Conservation (phyloP, 92 coral and sea anemone genomes). For the Pocillopora meandrina region DNA sequence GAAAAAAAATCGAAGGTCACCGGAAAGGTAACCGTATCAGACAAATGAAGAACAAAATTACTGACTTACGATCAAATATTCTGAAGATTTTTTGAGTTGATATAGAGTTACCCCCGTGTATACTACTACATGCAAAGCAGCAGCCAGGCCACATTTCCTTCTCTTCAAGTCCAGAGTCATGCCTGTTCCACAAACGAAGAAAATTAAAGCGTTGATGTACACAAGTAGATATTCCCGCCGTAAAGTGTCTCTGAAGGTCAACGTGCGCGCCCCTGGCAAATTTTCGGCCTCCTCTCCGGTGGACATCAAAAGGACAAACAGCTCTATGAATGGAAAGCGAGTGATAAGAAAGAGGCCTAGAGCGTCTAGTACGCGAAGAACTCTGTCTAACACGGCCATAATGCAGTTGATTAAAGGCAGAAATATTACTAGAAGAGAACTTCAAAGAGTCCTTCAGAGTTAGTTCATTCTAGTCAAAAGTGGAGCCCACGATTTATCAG, state of each 20-base stretch:
- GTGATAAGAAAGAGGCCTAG: constrained; percentile 85
- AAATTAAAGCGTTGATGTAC: constrained; percentile 77
- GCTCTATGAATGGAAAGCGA: constrained; percentile 88
- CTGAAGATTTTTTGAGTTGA: constrained; percentile 67
- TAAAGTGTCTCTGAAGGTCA: constrained; percentile 58
- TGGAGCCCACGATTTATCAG: constrained; percentile 3
- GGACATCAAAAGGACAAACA: constrained; percentile 75
- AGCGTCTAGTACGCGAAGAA: constrained; percentile 70
- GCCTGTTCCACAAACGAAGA: constrained; percentile 91
- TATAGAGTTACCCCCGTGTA: constrained; percentile 62
- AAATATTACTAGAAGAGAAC: not conserved
- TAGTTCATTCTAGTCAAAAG: not conserved
- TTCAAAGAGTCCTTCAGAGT: not conserved
- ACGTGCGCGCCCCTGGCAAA: constrained; percentile 31
- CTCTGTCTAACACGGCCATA: constrained; percentile 79
- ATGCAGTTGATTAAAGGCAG: not conserved
- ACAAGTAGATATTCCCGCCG: constrained; percentile 62
- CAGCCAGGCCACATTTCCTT: constrained; percentile 76
- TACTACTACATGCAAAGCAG: constrained; percentile 74
- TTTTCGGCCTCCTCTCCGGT: constrained; percentile 61
- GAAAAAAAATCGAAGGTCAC: not conserved
- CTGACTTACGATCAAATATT: constrained; percentile 82
- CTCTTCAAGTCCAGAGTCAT: constrained; percentile 89
- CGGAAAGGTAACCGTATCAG: not conserved
- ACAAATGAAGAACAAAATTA: not conserved